phyloP scores from a whole-genome alignment of 2,113 vertebrate genomes.

The Rattus norvegicus region GRCr8 NC_086033.1:15944001-15944500 shows the following conservation, averaged over 20 bases:
- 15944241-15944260: too few species aligned
- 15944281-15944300: background rate
- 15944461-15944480: background rate
- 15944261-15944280: background rate
- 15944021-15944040: background rate
- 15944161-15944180: background rate
- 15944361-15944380: background rate
- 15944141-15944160: background rate
- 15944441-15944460: background rate
- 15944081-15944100: background rate
- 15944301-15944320: background rate
- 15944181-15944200: background rate
- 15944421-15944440: background rate
- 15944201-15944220: background rate
- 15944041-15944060: accelerated
- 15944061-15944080: too few species aligned
- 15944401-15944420: background rate
- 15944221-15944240: background rate
- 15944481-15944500: conserved; percentile 1
- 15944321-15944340: background rate
- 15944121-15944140: background rate
- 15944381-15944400: background rate
- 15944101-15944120: background rate
- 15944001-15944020: background rate
- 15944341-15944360: background rate